Percentiles rank a stretch among this genome's conserved stretches.
Evolutionary conservation across 2,888 invertebrate genomes (phyloP).

Genomic region (Bombyx huttoni): DNA sequence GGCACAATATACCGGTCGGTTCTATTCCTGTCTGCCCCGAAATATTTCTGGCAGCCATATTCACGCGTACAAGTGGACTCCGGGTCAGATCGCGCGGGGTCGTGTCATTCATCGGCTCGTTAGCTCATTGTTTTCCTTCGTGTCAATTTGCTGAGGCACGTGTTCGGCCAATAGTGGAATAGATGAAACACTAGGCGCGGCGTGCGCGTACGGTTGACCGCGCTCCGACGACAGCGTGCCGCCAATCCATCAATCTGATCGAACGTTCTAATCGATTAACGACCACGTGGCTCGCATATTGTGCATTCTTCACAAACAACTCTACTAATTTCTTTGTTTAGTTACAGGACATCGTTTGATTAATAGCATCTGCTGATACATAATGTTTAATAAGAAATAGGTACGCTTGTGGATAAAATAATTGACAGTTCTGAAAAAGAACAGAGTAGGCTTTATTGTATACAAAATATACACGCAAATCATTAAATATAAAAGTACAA

Average conservation of each 20-base stretch:
- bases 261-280: conserved; percentile 58
- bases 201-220: conserved; percentile 36
- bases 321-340: conserved; percentile 27
- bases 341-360: conserved; percentile 13
- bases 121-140: conserved; percentile 62
- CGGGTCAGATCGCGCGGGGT: conserved; percentile 36
- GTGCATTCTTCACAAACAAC: conserved; percentile 29
- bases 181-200: conserved; percentile 36
- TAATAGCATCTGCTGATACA: neutral
- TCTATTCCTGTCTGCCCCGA: conserved; percentile 64
- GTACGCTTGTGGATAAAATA: too few species aligned
- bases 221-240: conserved; percentile 42
- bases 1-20: conserved; percentile 50
- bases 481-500: too few species aligned
- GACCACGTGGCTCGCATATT: conserved; percentile 33
- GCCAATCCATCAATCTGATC: conserved; percentile 62
- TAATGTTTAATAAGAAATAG: too few species aligned
- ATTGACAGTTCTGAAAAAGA: too few species aligned
- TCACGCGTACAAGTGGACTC: conserved; percentile 50
- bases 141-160: conserved; percentile 52
- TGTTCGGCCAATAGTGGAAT: conserved; percentile 52
- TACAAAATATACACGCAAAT: too few species aligned
- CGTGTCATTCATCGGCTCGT: conserved; percentile 68
- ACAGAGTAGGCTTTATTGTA: too few species aligned
- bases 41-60: conserved; percentile 65